These are phyloP conservation scores for Heliconius nattereri DNA, from an alignment of 1,140 invertebrate genomes.

Conservation along the genomic window DNA sequence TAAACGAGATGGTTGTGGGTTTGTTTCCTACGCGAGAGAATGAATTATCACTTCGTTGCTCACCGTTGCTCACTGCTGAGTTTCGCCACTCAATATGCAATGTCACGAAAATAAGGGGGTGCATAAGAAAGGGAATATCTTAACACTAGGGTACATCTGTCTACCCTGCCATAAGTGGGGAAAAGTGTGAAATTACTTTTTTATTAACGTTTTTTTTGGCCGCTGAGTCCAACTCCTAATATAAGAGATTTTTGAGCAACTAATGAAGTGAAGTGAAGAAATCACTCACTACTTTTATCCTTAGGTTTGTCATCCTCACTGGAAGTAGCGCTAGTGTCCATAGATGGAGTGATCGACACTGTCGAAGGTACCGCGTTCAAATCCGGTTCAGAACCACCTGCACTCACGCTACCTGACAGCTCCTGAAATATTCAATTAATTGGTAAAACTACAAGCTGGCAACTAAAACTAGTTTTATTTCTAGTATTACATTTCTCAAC, in stretches of 20 bases:
- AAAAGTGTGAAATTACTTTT: too few relatives aligned
- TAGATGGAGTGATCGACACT: conserved; percentile 43
- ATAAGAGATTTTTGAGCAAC: too few relatives aligned
- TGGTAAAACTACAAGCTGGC: too few relatives aligned
- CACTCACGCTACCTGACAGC: conserved; percentile 66
- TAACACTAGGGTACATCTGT: too few relatives aligned
- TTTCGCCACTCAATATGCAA: background rate
- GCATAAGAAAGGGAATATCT: background rate
- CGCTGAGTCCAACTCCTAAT: too few relatives aligned
- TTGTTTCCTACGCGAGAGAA: too few relatives aligned
- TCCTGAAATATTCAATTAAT: conserved; percentile 48
- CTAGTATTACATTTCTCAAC: too few relatives aligned
- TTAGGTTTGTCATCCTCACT: conserved; percentile 78
- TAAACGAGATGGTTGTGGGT: too few relatives aligned
- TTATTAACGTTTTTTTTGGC: too few relatives aligned
- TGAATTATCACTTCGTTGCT: too few relatives aligned
- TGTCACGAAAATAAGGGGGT: background rate
- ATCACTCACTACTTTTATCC: conserved; percentile 66
- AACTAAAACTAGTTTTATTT: too few relatives aligned
- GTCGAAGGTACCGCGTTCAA: conserved; percentile 64
- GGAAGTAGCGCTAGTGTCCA: conserved; percentile 66
- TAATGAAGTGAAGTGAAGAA: background rate
- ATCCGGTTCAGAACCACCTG: conserved; percentile 72
- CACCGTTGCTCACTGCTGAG: background rate
- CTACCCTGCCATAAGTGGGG: too few relatives aligned